phyloP scores from a whole-genome alignment of 92 coral and sea anemone species.

The Parazoanthus darwini region DNA sequence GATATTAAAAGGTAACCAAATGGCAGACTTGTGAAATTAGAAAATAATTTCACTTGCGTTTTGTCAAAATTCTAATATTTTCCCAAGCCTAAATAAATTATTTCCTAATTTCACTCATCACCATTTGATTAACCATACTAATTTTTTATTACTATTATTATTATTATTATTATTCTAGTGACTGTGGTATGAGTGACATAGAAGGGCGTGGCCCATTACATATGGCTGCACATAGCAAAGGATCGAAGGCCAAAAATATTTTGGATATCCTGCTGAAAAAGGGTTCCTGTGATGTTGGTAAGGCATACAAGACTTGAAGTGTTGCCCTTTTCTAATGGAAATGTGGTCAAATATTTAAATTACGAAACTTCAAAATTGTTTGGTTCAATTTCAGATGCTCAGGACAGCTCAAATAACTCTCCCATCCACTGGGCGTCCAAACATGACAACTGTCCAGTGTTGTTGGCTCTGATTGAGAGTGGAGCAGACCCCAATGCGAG shows the following conservation, averaged over 20 bases:
- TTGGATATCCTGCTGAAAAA: slow-evolving; percentile 64
- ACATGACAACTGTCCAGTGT: slow-evolving; percentile 71
- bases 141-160: too few relatives aligned
- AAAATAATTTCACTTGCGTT: too few relatives aligned
- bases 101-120: too few relatives aligned
- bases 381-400: slow-evolving; percentile 55
- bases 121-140: too few relatives aligned
- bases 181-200: slow-evolving; percentile 61
- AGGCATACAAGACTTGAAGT: slow-evolving; percentile 3
- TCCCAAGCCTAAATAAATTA: too few relatives aligned
- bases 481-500: slow-evolving; percentile 92
- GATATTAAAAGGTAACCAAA: too few relatives aligned
- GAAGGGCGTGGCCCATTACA: slow-evolving; percentile 86
- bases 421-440: slow-evolving; percentile 91
- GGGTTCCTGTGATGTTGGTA: slow-evolving; percentile 70
- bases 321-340: too few relatives aligned
- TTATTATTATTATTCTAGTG: slow-evolving; percentile 47
- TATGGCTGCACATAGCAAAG: slow-evolving; percentile 70
- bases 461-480: slow-evolving; percentile 81
- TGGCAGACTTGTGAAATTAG: too few relatives aligned
- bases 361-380: not conserved
- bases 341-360: not conserved
- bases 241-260: slow-evolving; percentile 72
- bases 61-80: too few relatives aligned
- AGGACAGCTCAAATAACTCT: slow-evolving; percentile 70